Percentiles rank a stretch among this genome's conserved stretches.
These are phyloP conservation scores for Gila orcuttii DNA, from an alignment of 2,113 vertebrate species.

Conservation along the genomic window DNA sequence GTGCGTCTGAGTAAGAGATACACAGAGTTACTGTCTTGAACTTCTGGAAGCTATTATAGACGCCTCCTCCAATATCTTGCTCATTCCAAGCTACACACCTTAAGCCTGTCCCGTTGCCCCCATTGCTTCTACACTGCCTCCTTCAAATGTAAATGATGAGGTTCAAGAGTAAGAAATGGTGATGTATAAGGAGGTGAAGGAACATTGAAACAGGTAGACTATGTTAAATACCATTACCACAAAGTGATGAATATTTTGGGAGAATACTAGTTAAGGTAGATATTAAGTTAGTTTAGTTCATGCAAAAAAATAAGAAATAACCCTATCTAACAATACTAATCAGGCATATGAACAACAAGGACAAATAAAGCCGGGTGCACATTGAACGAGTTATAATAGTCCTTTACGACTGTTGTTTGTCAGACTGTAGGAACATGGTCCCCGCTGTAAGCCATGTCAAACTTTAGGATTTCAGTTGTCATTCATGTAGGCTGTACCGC, in stretches of 20 bases:
- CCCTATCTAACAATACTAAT: too few relatives aligned
- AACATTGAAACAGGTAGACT: background rate
- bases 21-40: conserved; percentile 40
- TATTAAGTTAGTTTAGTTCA: too few relatives aligned
- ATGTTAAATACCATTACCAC: background rate
- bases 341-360: too few relatives aligned
- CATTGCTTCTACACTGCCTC: background rate
- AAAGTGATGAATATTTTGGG: background rate
- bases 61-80: conserved; percentile 21
- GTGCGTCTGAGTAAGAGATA: background rate
- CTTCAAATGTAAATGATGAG: conserved; percentile 15
- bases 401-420: too few relatives aligned
- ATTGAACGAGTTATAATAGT: too few relatives aligned
- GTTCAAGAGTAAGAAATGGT: background rate
- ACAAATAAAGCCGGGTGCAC: too few relatives aligned
- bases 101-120: conserved; percentile 29
- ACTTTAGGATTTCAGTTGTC: too few relatives aligned
- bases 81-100: conserved; percentile 39
- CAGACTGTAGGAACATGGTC: too few relatives aligned
- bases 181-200: background rate
- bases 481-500: too few relatives aligned
- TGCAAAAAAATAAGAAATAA: too few relatives aligned
- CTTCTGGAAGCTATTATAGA: conserved; percentile 47
- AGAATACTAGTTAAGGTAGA: too few relatives aligned
- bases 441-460: too few relatives aligned